A percentile compares a stretch with the other conserved stretches of the same genome.
These are phyloP conservation scores for Entomobrya multifasciata DNA, from an alignment of 2,888 invertebrate genomes.

Conservation along the genomic window DNA sequence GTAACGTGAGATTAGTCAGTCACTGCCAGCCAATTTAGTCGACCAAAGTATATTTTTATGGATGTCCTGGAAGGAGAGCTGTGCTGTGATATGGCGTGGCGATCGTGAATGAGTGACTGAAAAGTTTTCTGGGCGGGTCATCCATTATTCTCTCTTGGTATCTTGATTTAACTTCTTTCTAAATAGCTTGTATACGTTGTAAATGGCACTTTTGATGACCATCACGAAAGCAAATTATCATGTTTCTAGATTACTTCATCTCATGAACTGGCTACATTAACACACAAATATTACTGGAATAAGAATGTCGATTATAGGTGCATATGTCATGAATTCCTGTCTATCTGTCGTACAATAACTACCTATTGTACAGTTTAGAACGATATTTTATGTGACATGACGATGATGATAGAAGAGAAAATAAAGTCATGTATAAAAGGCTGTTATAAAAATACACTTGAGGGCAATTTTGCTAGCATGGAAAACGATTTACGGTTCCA, in stretches of 20 bases:
- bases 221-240: conserved; percentile 64
- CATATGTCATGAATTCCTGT: neutral
- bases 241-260: conserved; percentile 57
- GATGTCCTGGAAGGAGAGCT: conserved; percentile 71
- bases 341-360: neutral
- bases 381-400: neutral
- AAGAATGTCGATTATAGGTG: too few species aligned
- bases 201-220: conserved; percentile 70
- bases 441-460: conserved; percentile 50
- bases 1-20: conserved; percentile 74
- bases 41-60: conserved; percentile 60
- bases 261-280: conserved; percentile 9
- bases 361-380: too few species aligned
- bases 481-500: conserved; percentile 58
- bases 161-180: conserved; percentile 76
- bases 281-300: neutral
- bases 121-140: conserved; percentile 74
- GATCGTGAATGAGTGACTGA: conserved; percentile 56
- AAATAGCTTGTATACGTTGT: conserved; percentile 63
- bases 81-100: conserved; percentile 6
- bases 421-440: neutral
- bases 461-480: conserved; percentile 50
- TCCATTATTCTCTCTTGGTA: conserved; percentile 66
- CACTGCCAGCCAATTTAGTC: conserved; percentile 65
- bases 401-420: neutral